Evolutionary conservation across 2,888 invertebrate species (phyloP).

Genomic region (Himalopsyche japonica): DNA sequence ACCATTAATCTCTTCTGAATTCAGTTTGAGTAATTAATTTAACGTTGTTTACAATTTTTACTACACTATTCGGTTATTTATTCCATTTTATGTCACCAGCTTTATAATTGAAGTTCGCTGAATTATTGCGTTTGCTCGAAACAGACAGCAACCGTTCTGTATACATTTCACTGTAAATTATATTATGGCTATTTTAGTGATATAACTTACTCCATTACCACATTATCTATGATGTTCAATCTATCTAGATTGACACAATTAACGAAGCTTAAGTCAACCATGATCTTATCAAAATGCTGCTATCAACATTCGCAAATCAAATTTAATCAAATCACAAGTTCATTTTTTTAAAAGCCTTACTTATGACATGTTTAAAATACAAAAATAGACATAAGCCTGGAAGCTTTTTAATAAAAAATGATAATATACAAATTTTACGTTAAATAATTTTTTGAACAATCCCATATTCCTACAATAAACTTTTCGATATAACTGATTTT

Average conservation of each 20-base stretch:
- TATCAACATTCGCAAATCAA: neutral
- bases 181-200: neutral
- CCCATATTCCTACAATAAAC: too few relatives aligned
- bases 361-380: too few relatives aligned
- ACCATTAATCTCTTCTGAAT: too few relatives aligned
- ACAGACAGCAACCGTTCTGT: neutral
- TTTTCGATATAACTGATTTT: too few relatives aligned
- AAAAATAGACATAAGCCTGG: too few relatives aligned
- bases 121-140: neutral
- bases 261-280: neutral
- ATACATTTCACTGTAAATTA: neutral
- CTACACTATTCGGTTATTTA: neutral
- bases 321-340: too few relatives aligned
- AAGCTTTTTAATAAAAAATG: too few relatives aligned
- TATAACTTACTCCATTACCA: neutral
- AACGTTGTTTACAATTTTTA: neutral
- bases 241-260: neutral
- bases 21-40: too few relatives aligned
- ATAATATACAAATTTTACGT: too few relatives aligned
- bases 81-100: neutral
- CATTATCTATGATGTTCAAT: neutral
- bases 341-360: too few relatives aligned
- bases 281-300: neutral
- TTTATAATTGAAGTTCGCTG: neutral
- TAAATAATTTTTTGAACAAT: too few relatives aligned